phyloP scores from a whole-genome alignment of 2,888 invertebrate genomes.

The Synergus japonicus region DNA sequence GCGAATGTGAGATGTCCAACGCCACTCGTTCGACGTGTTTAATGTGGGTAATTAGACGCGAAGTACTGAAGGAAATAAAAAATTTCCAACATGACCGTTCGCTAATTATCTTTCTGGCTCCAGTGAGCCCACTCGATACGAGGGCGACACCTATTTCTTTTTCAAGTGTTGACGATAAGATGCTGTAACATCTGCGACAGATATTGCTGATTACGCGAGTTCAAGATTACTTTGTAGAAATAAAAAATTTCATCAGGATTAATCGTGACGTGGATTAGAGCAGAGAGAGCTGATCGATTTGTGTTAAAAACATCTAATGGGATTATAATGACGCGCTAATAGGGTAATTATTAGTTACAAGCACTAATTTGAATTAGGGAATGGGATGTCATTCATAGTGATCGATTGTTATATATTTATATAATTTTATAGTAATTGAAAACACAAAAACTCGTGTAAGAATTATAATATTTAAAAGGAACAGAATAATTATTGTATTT shows the following conservation, averaged over 20 bases:
- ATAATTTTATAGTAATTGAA: no score
- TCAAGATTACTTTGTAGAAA: not conserved
- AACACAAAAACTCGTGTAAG: not conserved
- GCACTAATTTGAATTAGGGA: no score
- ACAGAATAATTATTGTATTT: not conserved
- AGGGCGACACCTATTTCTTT: slow-evolving; percentile 44
- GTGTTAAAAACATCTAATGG: not conserved
- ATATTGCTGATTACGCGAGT: slow-evolving; percentile 1
- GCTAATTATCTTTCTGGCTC: slow-evolving; percentile 67
- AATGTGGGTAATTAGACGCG: slow-evolving; percentile 60
- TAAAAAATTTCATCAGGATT: not conserved
- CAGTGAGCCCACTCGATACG: not conserved
- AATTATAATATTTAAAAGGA: not conserved
- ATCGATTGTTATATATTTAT: no score
- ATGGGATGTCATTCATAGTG: no score
- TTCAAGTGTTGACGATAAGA: slow-evolving; percentile 35
- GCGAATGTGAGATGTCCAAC: slow-evolving; percentile 13
- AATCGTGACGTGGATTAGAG: no score
- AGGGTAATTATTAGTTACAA: no score
- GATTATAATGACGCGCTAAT: not conserved
- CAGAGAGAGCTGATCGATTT: no score
- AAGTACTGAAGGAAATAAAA: slow-evolving; percentile 50
- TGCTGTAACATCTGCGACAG: not conserved
- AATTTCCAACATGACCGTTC: slow-evolving; percentile 61
- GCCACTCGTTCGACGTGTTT: slow-evolving; percentile 50